These are phyloP conservation scores for Tromatobia lineatoria DNA, from an alignment of 2,888 invertebrate genomes.

Conservation along the genomic window DNA sequence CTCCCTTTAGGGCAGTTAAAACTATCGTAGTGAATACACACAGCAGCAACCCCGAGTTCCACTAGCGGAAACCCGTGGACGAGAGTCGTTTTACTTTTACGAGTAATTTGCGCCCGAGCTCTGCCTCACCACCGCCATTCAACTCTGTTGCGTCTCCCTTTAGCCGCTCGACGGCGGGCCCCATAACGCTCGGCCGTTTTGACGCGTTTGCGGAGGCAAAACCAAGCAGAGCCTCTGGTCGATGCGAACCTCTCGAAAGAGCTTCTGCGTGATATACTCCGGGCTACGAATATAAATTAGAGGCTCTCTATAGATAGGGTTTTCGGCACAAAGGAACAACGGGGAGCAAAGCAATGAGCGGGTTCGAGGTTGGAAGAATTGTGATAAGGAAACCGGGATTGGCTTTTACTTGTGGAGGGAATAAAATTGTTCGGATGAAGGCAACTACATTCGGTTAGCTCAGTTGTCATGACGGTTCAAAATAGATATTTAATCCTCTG, in stretches of 20 bases:
- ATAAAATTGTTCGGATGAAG: neutral
- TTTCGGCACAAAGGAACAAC: neutral
- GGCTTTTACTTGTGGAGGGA: neutral
- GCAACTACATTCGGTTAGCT: neutral
- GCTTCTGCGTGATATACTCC: slow-evolving; percentile 27
- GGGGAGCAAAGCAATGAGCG: neutral
- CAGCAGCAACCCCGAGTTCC: slow-evolving; percentile 6
- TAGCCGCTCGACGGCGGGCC: neutral
- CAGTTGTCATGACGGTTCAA: too few species aligned
- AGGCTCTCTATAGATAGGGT: slow-evolving; percentile 2
- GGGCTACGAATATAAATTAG: slow-evolving; percentile 40
- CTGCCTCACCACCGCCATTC: slow-evolving; percentile 23
- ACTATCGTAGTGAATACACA: slow-evolving; percentile 49
- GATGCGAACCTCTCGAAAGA: slow-evolving; percentile 14
- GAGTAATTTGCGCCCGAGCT: slow-evolving; percentile 70
- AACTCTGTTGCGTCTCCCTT: slow-evolving; percentile 23
- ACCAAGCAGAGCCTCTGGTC: neutral
- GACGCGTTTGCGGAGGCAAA: slow-evolving; percentile 9
- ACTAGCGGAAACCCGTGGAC: slow-evolving; percentile 29
- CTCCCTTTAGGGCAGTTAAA: slow-evolving; percentile 59
- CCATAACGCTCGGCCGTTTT: slow-evolving; percentile 48
- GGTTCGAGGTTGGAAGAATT: neutral
- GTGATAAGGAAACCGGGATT: slow-evolving; percentile 7
- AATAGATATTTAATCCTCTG: too few species aligned
- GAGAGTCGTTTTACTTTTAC: slow-evolving; percentile 70